Percentiles rank a stretch among this genome's conserved stretches.
phyloP scores from a whole-genome alignment of 2,113 vertebrate genomes.

The Nannospalax galili region DNA sequence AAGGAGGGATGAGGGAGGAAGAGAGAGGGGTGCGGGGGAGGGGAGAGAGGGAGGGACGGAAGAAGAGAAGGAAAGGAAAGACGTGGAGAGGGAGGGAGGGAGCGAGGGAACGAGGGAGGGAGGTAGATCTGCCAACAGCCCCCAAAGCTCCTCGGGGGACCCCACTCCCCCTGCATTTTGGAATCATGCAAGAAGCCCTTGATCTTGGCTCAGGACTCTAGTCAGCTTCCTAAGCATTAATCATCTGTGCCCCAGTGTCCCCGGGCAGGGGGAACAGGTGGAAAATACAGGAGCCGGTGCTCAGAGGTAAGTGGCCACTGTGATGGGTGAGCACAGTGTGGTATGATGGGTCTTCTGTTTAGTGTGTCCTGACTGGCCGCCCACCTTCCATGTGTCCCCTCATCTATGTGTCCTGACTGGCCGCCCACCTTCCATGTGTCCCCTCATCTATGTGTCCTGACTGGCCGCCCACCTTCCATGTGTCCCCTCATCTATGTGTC shows the following conservation, averaged over 20 bases:
- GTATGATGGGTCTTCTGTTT: too few species aligned
- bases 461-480: too few species aligned
- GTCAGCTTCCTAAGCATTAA: too few species aligned
- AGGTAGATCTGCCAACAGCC: background rate
- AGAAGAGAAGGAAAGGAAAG: fast-evolving
- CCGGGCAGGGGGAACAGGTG: background rate
- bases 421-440: too few species aligned
- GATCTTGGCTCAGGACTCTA: background rate
- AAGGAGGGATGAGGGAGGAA: background rate
- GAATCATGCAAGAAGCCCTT: background rate
- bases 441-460: too few species aligned
- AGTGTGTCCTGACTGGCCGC: too few species aligned
- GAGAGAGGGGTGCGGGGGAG: too few species aligned
- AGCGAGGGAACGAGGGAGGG: background rate
- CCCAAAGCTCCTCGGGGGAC: background rate
- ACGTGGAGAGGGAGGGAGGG: background rate
- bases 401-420: too few species aligned
- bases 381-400: too few species aligned
- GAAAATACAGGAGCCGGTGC: background rate
- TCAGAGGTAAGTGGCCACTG: background rate
- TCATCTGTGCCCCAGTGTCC: background rate
- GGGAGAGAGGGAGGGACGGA: background rate
- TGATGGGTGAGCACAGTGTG: background rate
- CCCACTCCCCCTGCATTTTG: too few species aligned
- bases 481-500: too few species aligned